Evolutionary conservation across 2,888 invertebrate species (phyloP), one percentile per base, ranked within the genome.

Genomic region (Emmelina monodactyla): DNA sequence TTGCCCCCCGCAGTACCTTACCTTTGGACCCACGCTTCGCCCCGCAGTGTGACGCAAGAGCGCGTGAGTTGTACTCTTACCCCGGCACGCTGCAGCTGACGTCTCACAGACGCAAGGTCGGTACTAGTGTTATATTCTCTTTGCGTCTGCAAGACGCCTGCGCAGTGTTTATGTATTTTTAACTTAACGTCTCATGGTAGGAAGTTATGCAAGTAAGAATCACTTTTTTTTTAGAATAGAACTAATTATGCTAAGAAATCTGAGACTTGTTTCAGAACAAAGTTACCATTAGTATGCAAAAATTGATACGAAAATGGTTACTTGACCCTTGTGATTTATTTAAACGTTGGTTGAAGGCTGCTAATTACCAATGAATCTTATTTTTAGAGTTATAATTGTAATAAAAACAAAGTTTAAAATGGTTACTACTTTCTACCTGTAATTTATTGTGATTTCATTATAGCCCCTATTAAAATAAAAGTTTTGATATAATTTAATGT

Each of bases 161-260:
- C 30, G 30, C 30, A 30, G 30, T 30, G 14, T 30, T 30, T 30
- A 30, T 30, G 14, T 13, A 6, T 30, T 30, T 30, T 30, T 30
- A 13, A 12, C 30, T 3, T 30, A 14, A 30, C 14, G 30, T 14
- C 30, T 14, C 30, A 14, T 30, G 30, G 14, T 14, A 30, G 30
- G 11, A 14, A 14, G 11, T 30, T 10, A 9, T 14, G 14, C 14
- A 30, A 30, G 9, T 13, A 30, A 30, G 5, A 11, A 11, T 14
- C 7, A 12, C 9, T 13, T 30, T 13, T 11, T 11, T 5, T 28
- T 28, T 28, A 4, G 14, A 13, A 30, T 13, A 14, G 14, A 14
- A 30, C 30, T 30, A 14, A 30, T 30, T 30, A 30, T 30, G 14
- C 30, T 30, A 30, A 30, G 14, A 30, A 30, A 14, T 30, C 3